Evolutionary conservation across 2,888 invertebrate genomes (phyloP), one percentile per base, ranked within the genome.

Genomic region (Drosophila aldrichi): DNA sequence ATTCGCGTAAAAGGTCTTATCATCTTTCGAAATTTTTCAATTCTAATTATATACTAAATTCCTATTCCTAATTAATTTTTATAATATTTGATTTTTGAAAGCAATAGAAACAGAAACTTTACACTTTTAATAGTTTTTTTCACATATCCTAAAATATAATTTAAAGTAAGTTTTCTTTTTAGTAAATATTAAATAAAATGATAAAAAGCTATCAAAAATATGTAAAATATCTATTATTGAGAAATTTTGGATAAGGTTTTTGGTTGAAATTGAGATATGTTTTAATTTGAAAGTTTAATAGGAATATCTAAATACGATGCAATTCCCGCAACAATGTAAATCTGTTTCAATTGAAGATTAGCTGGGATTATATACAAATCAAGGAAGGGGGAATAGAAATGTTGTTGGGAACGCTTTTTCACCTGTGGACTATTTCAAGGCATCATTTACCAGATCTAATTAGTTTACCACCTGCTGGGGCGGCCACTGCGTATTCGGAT

Each of bases 401-500:
- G 16, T 16, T n/a, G 22, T 7, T 56, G 29, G 34, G 32, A 20
- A 51, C n/a, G 4, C 16, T 14, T 68, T 63, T 25, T 58, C 41
- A 41, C 55, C 57, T 64, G 63, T 65, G 62, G 44, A 70, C 70
- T 61, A 63, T 52, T 70, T 66, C 46, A 59, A 25, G 32, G 10
- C 9, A n/a, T 18, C 40, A n/a, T 32, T 61, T 41, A 64, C 62
- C 36, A 38, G 41, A 49, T 43, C 34, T 32, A 29, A 34, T 56
- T 76, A 84, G 73, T 84, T 84, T 34, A 73, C 84, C 77, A 84
- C 69, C 73, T 86, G 88, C 79, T 88, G 86, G 25, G 79, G 70
- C 38, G 80, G 78, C 78, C 85, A 90, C 52, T 84, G 81, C 54
- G 82, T 74, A 56, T 80, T 78, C 51, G 81, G 18, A 60, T 74